A percentile compares a stretch with the other conserved stretches of the same genome.
These are phyloP conservation scores for Columba janthina DNA, from an alignment of 2,113 vertebrate species.

Conservation along the genomic window DNA sequence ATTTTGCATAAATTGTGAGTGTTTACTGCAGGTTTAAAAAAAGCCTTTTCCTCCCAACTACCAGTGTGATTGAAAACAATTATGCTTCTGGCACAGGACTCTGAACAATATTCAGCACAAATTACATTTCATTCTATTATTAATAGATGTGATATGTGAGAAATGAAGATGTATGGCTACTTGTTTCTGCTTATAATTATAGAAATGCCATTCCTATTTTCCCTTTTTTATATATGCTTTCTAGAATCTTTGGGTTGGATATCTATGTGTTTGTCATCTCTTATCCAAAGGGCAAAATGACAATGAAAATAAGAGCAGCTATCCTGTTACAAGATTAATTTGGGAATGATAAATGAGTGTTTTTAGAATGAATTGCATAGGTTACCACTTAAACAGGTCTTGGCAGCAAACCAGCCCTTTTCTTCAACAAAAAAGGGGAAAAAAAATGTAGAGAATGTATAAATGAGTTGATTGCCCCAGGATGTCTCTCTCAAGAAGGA, in stretches of 20 bases:
- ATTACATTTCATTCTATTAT: slow-evolving; percentile 57
- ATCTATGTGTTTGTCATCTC: slow-evolving; percentile 42
- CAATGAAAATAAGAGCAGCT: slow-evolving; percentile 53
- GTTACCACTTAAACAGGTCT: slow-evolving; percentile 67
- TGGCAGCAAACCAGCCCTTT: slow-evolving; percentile 63
- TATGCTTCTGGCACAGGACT: slow-evolving; percentile 31
- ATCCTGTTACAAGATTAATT: slow-evolving; percentile 66
- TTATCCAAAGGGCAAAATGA: slow-evolving; percentile 53
- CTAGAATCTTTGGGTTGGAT: background rate
- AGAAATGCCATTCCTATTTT: slow-evolving; percentile 40
- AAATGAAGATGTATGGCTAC: slow-evolving; percentile 70
- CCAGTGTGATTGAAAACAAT: slow-evolving; percentile 38
- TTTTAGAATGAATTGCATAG: slow-evolving; percentile 66
- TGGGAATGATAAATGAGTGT: slow-evolving; percentile 71
- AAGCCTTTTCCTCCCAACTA: background rate
- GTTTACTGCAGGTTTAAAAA: slow-evolving; percentile 10
- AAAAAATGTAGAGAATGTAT: slow-evolving; percentile 61
- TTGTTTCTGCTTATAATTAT: slow-evolving; percentile 69
- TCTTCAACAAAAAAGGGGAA: background rate
- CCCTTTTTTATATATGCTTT: slow-evolving; percentile 17
- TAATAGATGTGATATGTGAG: slow-evolving; percentile 62
- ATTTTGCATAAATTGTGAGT: background rate
- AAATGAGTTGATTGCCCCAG: slow-evolving; percentile 66
- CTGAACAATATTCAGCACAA: slow-evolving; percentile 50
- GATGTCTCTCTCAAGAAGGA: slow-evolving; percentile 73